Percentiles rank a stretch among this genome's conserved stretches.
Evolutionary conservation across 2,888 invertebrate genomes (phyloP).

Genomic region (Abscondita cerata): DNA sequence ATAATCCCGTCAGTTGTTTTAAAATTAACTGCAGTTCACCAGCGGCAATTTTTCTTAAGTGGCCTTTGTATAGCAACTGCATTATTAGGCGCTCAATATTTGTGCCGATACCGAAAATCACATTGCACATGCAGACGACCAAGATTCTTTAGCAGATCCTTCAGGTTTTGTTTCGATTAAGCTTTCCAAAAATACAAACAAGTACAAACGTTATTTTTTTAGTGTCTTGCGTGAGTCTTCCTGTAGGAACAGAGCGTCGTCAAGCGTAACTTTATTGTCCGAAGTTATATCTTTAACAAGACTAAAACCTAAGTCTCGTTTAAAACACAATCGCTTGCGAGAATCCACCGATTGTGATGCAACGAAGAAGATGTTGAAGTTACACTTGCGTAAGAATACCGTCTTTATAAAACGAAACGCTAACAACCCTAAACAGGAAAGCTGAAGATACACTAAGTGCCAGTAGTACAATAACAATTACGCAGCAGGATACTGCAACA

Average conservation of each 20-base stretch:
- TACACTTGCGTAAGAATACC: constrained; percentile 52
- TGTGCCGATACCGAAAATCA: constrained; percentile 69
- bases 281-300: constrained; percentile 78
- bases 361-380: constrained; percentile 49
- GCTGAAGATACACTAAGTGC: constrained; percentile 53
- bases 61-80: constrained; percentile 69
- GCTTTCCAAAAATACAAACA: no score
- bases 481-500: constrained; percentile 48
- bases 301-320: constrained; percentile 61
- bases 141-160: constrained; percentile 77
- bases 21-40: constrained; percentile 74
- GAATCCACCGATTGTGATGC: constrained; percentile 65
- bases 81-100: constrained; percentile 69
- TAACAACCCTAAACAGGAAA: constrained; percentile 48
- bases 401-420: not conserved
- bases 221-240: constrained; percentile 53
- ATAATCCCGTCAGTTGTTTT: constrained; percentile 61
- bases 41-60: constrained; percentile 69
- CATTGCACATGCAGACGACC: constrained; percentile 70
- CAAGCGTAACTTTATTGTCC: constrained; percentile 79
- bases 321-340: constrained; percentile 65
- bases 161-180: no score
- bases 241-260: constrained; percentile 69
- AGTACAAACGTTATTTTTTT: no score
- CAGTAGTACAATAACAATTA: constrained; percentile 55